phyloP scores from a whole-genome alignment of 2,797 vertebrate species.

The Pteropus rufus region DNA sequence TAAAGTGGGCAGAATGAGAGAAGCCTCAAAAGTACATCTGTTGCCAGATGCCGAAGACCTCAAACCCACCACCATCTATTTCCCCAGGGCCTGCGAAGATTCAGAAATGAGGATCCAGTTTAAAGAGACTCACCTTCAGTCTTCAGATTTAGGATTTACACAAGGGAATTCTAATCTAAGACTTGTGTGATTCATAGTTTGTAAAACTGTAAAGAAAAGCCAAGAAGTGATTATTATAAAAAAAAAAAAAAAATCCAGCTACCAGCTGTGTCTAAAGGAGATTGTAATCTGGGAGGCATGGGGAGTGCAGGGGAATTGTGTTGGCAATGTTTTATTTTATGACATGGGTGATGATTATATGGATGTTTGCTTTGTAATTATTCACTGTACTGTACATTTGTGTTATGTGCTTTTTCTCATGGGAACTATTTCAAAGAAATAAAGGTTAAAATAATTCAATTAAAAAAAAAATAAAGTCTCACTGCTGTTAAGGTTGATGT shows the following conservation, averaged over 20 bases:
- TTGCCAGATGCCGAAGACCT: background rate
- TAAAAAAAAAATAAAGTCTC: background rate
- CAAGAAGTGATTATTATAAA: background rate
- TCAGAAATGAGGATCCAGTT: background rate
- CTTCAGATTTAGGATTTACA: background rate
- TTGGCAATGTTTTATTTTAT: background rate
- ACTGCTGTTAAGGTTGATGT: background rate
- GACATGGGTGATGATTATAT: background rate
- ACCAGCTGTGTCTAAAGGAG: background rate
- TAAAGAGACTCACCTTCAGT: background rate
- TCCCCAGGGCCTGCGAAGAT: background rate
- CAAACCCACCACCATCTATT: background rate
- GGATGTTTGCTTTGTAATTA: background rate
- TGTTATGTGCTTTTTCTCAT: background rate
- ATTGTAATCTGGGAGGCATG: background rate
- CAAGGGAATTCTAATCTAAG: conserved; percentile 38
- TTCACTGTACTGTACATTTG: background rate
- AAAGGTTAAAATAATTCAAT: background rate
- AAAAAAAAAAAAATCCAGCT: background rate
- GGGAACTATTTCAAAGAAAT: background rate
- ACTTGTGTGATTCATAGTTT: background rate
- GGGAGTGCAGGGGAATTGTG: fast-evolving
- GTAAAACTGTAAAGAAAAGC: conserved; percentile 28
- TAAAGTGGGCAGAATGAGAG: background rate
- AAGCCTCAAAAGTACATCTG: background rate